These are phyloP conservation scores for Zygaena filipendulae DNA, from an alignment of 2,888 invertebrate genomes.

Conservation along the genomic window DNA sequence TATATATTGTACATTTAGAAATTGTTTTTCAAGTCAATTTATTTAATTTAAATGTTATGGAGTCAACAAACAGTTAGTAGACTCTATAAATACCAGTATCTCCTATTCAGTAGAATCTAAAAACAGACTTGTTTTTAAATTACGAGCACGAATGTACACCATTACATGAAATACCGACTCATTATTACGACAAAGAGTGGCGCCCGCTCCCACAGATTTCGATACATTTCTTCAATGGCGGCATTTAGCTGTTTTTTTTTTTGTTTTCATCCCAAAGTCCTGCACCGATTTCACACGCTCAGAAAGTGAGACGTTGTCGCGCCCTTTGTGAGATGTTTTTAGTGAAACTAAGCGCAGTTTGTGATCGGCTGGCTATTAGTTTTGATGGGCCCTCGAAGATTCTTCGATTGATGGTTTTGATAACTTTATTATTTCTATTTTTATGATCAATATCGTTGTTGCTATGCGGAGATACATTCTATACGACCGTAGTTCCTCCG, in stretches of 20 bases:
- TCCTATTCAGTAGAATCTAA: too few species aligned
- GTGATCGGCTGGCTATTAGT: conserved; percentile 24
- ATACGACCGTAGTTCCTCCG: too few species aligned
- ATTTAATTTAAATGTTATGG: too few species aligned
- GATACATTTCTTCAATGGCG: conserved; percentile 44
- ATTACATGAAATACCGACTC: conserved; percentile 36
- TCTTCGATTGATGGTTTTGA: conserved; percentile 36
- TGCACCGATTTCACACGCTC: conserved; percentile 48
- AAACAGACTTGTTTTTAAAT: too few species aligned
- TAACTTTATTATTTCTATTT: conserved; percentile 26
- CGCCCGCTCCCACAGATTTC: conserved; percentile 47
- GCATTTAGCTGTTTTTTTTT: conserved; percentile 26
- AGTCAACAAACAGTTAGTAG: too few species aligned
- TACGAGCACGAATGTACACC: conserved; percentile 24
- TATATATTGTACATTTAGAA: too few species aligned
- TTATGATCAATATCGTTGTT: too few species aligned
- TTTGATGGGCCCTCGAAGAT: conserved; percentile 18
- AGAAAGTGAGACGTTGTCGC: conserved; percentile 36
- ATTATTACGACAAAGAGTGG: conserved; percentile 36
- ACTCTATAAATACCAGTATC: too few species aligned
- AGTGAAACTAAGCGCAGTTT: conserved; percentile 19
- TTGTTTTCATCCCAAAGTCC: conserved; percentile 18
- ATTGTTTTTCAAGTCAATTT: too few species aligned
- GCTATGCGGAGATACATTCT: too few species aligned
- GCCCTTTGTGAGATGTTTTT: conserved; percentile 25